Evolutionary conservation across 2,113 vertebrate genomes (phyloP), one percentile per base, ranked within the genome.

Genomic region (Formicarius rufipectus): DNA sequence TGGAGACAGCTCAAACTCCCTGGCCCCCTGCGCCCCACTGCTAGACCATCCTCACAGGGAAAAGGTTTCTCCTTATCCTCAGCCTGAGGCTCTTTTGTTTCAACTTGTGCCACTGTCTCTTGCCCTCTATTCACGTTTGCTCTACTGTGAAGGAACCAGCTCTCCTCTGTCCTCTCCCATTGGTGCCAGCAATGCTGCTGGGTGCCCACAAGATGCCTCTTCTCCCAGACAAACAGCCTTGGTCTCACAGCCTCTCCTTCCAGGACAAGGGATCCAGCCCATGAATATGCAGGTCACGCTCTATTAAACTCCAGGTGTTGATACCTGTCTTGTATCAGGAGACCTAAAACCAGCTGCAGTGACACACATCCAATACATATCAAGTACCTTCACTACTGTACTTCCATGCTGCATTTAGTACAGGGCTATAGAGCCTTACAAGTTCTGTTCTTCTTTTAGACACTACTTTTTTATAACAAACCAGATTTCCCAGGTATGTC

Each of bases 131-230:
- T 50, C 14, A 8, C 0, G 2, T 37, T 55, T 0, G 3, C 12
- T 40, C 6, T 30, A 15, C 45, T 66, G 12, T 39, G 39, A 72
- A 45, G 2, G 31, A 16, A 18, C 4, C 33, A 64, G n/a, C 4
- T 18, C 47, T 31, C n/a, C 25, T 78, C 25, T 19, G 27, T 7
- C 8, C 8, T 5, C 4, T 31, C 9, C 1, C 1, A 0, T 0
- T 14, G 0, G 33, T 64, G 30, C 33, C 7, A 0, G 9, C 14
- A 30, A 55, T 45, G 28, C 12, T 21, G 12, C 0, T 52, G 12
- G 39, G 33, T 50, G 39, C 5, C 7, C 20, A 14, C 14, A 76
- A 67, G 13, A 27, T 7, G 4, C 4, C 7, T 4, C 12, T 52
- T 47, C 27, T 60, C 22, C 21, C 27, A 60, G 62, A 10, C 58